Conservation (phyloP, 2,113 vertebrate genomes). For the mouse (Mus musculus) region DNA sequence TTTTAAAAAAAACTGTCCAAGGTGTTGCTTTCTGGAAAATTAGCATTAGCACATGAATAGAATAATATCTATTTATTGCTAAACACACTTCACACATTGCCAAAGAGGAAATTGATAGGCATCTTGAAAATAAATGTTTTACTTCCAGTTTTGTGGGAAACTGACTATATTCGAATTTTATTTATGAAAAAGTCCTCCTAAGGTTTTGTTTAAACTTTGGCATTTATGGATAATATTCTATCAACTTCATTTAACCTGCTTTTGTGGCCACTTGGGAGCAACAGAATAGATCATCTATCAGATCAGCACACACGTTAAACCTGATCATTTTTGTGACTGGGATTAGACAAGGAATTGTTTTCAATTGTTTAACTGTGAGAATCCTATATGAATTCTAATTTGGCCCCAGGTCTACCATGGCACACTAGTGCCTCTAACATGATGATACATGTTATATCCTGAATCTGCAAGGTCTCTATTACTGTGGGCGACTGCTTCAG, state of each 20-base stretch:
- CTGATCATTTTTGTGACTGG: constrained; percentile 31
- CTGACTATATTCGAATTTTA: background rate
- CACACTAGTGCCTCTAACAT: background rate
- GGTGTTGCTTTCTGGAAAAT: background rate
- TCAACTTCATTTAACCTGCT: constrained; percentile 22
- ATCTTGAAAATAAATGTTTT: background rate
- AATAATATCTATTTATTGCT: background rate
- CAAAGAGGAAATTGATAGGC: background rate
- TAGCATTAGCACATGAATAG: background rate
- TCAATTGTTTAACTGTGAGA: background rate
- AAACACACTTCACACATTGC: background rate
- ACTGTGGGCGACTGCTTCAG: background rate
- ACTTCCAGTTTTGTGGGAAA: constrained; percentile 34
- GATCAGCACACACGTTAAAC: background rate
- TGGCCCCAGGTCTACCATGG: background rate
- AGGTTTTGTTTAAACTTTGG: background rate
- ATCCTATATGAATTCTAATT: background rate
- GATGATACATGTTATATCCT: background rate
- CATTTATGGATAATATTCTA: constrained; percentile 36
- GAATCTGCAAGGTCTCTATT: background rate
- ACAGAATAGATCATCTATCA: background rate
- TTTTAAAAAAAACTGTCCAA: background rate
- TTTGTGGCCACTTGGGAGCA: constrained; percentile 29
- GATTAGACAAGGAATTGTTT: constrained; percentile 20
- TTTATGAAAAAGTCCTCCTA: background rate